These are phyloP conservation scores for Cepaea nemoralis DNA, from an alignment of 1,140 invertebrate genomes.

Conservation along the genomic window DNA sequence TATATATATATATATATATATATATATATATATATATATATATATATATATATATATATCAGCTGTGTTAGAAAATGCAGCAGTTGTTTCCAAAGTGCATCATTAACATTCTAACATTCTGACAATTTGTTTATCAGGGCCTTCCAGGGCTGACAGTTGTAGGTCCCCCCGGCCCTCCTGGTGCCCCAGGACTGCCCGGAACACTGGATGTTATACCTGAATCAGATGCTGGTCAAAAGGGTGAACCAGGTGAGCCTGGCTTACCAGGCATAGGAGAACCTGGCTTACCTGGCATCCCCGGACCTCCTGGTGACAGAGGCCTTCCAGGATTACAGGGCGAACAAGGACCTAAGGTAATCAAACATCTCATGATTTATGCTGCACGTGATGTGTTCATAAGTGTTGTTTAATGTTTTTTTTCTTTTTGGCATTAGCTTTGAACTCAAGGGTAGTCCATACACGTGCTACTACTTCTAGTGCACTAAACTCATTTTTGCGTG, in stretches of 20 bases:
- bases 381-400: no score
- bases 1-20: no score
- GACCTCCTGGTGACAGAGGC: slow-evolving; percentile 65
- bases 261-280: slow-evolving; percentile 43
- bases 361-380: neutral
- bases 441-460: no score
- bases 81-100: no score
- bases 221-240: slow-evolving; percentile 41
- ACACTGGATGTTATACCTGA: slow-evolving; percentile 45
- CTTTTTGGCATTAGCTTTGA: no score
- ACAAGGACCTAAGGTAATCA: slow-evolving; percentile 36
- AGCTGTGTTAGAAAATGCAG: no score
- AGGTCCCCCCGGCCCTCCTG: slow-evolving; percentile 46
- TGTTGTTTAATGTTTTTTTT: no score
- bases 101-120: no score
- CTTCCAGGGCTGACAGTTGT: slow-evolving; percentile 43
- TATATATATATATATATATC: no score
- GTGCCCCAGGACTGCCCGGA: slow-evolving; percentile 42
- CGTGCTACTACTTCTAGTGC: no score
- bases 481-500: no score
- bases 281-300: slow-evolving; percentile 70
- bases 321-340: slow-evolving; percentile 23
- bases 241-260: slow-evolving; percentile 44
- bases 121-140: slow-evolving; percentile 34
- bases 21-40: no score